Conservation (phyloP, 2,797 vertebrate species). For the Pachyuromys duprasi region DNA sequence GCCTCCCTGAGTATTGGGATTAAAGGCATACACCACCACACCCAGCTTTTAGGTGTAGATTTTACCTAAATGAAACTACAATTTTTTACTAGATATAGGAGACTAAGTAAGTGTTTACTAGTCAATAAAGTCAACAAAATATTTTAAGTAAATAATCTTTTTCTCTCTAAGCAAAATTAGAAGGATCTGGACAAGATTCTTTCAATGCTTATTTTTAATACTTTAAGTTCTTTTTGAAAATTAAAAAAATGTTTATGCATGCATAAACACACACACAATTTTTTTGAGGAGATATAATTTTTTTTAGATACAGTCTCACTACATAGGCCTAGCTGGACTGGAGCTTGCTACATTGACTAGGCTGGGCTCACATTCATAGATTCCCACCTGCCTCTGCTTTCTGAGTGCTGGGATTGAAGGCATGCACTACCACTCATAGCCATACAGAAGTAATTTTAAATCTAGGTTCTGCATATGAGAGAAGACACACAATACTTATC, state of each 20-base stretch:
- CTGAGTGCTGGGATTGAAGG: not conserved
- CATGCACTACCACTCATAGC: not conserved
- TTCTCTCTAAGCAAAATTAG: constrained; percentile 43
- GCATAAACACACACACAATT: not conserved
- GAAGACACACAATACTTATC: not conserved
- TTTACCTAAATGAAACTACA: constrained; percentile 5
- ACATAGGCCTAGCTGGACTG: not conserved
- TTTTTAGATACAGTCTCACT: not conserved
- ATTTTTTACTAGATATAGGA: not conserved
- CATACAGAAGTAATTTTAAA: not conserved
- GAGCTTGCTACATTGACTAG: not conserved
- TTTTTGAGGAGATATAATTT: not conserved
- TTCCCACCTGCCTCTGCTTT: not conserved
- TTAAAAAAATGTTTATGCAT: not conserved
- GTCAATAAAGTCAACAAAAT: constrained; percentile 26
- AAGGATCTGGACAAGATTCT: constrained; percentile 21
- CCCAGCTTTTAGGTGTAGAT: not conserved
- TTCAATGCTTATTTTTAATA: constrained; percentile 37
- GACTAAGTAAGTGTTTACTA: constrained; percentile 22
- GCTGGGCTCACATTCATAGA: not conserved
- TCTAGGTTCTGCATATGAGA: not conserved
- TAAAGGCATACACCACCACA: no score
- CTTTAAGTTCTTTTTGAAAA: constrained; percentile 14
- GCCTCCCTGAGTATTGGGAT: no score
- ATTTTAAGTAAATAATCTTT: constrained; percentile 49